These are phyloP conservation scores for Anthonomus grandis DNA, from an alignment of 1,140 invertebrate genomes.

Conservation along the genomic window DNA sequence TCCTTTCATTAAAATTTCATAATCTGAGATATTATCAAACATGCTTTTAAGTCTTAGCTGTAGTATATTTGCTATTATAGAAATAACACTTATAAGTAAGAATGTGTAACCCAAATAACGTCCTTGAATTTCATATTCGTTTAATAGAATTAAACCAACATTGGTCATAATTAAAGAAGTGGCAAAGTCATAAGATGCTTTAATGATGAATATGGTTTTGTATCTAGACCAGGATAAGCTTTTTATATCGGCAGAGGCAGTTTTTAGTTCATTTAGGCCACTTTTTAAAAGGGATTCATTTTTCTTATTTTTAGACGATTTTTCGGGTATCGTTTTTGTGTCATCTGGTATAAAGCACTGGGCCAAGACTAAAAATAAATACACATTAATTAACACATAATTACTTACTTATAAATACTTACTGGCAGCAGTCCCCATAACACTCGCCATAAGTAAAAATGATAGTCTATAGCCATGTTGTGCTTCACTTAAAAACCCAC, in stretches of 20 bases:
- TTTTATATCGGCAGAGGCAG: constrained; percentile 6
- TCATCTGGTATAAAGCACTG: neutral
- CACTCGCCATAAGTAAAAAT: constrained; percentile 12
- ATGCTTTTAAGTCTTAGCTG: constrained; percentile 12
- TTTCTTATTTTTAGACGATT: neutral
- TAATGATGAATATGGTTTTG: constrained; percentile 7
- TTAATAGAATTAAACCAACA: constrained; percentile 10
- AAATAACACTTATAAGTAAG: constrained; percentile 10
- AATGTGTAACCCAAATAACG: constrained; percentile 14
- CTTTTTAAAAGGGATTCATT: constrained; percentile 1
- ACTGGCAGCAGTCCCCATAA: constrained; percentile 11
- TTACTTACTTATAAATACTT: no score
- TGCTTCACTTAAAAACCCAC: constrained; percentile 28
- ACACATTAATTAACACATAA: no score
- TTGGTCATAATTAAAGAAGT: constrained; percentile 4
- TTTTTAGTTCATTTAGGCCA: constrained; percentile 6
- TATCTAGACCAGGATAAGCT: constrained; percentile 14
- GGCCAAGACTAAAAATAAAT: constrained; percentile 4
- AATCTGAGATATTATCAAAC: constrained; percentile 23
- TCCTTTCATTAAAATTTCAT: constrained; percentile 21
- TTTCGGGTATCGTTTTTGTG: neutral
- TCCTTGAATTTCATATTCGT: constrained; percentile 16
- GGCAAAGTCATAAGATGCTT: constrained; percentile 9
- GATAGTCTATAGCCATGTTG: constrained; percentile 20
- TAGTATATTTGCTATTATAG: constrained; percentile 8